A percentile compares a stretch with the other conserved stretches of the same genome.
Evolutionary conservation across 2,113 vertebrate genomes (phyloP).

Genomic region (Sardina pilchardus): DNA sequence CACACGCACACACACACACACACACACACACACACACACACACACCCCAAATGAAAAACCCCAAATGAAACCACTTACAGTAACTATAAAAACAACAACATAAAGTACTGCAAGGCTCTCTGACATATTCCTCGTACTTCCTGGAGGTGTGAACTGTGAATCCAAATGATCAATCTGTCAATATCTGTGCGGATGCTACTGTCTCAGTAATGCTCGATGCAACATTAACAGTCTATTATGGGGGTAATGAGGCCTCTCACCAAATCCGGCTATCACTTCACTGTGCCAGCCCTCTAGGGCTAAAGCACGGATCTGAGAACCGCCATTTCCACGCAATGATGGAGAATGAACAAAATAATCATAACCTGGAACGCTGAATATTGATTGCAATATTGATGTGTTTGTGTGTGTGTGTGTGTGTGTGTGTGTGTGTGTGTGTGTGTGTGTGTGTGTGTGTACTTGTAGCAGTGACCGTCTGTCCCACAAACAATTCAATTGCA

Average conservation of each 20-base stretch:
- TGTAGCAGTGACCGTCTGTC: neutral
- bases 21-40: neutral
- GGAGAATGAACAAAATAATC: neutral
- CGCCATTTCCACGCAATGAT: neutral
- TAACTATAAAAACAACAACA: neutral
- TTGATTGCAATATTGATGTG: neutral
- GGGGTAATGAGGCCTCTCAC: neutral
- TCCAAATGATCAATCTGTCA: neutral
- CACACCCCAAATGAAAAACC: neutral
- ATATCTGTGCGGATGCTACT: neutral
- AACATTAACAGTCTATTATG: conserved; percentile 6
- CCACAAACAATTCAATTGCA: neutral
- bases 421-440: neutral
- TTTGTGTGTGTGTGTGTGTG: neutral
- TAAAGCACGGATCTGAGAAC: neutral
- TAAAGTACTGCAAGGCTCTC: neutral
- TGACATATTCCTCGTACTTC: conserved; percentile 5
- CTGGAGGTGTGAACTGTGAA: conserved; percentile 3
- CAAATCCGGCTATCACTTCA: neutral
- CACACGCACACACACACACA: neutral
- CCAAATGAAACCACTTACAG: neutral
- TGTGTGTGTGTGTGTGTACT: conserved; percentile 15
- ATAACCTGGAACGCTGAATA: neutral
- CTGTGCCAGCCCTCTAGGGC: neutral
- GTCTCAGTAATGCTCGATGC: neutral